phyloP scores from a whole-genome alignment of 2,888 invertebrate species.

The Clostera curtula region DNA sequence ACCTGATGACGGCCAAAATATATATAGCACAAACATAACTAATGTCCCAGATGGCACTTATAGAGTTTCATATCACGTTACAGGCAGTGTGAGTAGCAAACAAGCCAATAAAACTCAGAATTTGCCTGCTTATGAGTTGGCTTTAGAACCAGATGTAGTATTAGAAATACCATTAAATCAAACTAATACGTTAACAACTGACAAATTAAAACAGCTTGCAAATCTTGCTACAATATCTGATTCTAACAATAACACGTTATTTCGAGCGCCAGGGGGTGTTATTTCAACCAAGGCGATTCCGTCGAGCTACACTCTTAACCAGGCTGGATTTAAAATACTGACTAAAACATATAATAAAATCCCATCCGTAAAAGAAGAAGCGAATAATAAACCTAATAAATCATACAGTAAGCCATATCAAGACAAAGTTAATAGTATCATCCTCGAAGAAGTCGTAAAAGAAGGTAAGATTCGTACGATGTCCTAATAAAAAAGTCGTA shows the following conservation, averaged over 20 bases:
- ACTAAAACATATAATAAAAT: conserved; percentile 79
- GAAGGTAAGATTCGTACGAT: conserved; percentile 31
- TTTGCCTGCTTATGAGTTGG: conserved; percentile 59
- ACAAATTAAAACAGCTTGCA: conserved; percentile 71
- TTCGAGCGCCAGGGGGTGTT: conserved; percentile 61
- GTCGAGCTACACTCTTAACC: conserved; percentile 76
- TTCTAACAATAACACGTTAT: conserved; percentile 66
- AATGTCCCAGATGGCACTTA: conserved; percentile 60
- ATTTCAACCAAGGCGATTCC: conserved; percentile 78
- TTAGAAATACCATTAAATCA: conserved; percentile 63
- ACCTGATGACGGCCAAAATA: conserved; percentile 21
- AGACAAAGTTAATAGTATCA: conserved; percentile 21
- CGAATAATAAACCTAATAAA: conserved; percentile 55
- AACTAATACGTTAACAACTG: conserved; percentile 51
- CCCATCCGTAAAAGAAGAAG: conserved; percentile 61
- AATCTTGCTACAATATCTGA: conserved; percentile 73
- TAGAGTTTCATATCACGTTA: conserved; percentile 64
- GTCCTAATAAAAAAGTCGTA: conserved; percentile 1
- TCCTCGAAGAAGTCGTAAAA: conserved; percentile 17
- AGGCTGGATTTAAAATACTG: conserved; percentile 78
- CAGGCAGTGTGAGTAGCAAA: conserved; percentile 66
- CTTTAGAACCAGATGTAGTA: conserved; percentile 61
- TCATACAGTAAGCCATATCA: conserved; percentile 42
- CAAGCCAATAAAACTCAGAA: conserved; percentile 61
- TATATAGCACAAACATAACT: conserved; percentile 18